Evolutionary conservation across 2,797 vertebrate genomes (phyloP).

Genomic region (Pangasius macronema): DNA sequence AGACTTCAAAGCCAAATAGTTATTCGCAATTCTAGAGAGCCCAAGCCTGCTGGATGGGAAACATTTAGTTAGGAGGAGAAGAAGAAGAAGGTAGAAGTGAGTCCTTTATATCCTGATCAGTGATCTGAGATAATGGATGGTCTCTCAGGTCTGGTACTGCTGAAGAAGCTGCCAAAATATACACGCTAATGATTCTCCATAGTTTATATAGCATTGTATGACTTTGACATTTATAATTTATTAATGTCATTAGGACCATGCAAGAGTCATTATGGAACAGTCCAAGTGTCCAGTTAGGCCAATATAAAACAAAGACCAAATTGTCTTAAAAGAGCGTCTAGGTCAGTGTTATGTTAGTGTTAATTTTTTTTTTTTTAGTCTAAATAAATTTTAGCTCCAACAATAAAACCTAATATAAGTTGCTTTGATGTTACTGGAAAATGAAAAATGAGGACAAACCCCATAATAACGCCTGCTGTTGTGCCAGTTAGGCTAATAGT

Average conservation of each 20-base stretch:
- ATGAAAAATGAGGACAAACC: conserved; percentile 20
- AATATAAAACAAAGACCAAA: conserved; percentile 32
- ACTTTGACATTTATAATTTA: conserved; percentile 65
- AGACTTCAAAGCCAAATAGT: conserved; percentile 68
- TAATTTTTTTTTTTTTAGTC: background rate
- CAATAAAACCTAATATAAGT: conserved; percentile 6
- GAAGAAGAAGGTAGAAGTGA: conserved; percentile 46
- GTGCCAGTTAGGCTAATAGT: conserved; percentile 5
- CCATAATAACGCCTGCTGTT: background rate
- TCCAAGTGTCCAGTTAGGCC: conserved; percentile 13
- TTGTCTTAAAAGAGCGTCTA: conserved; percentile 41
- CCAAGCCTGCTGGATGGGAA: conserved; percentile 48
- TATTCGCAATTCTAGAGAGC: conserved; percentile 51
- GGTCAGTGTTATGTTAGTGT: conserved; percentile 9
- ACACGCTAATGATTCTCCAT: conserved; percentile 26
- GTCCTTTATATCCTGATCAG: conserved; percentile 59
- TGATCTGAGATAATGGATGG: conserved; percentile 52
- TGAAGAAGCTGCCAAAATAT: conserved; percentile 18
- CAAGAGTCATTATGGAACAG: conserved; percentile 63
- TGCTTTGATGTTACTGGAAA: conserved; percentile 20
- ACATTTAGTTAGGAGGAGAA: conserved; percentile 45
- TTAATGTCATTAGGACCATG: conserved; percentile 63
- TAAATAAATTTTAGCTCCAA: conserved; percentile 21
- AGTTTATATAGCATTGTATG: conserved; percentile 40
- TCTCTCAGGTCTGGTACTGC: conserved; percentile 22